These are phyloP conservation scores for Genyomyrus donnyi DNA, from an alignment of 2,113 vertebrate genomes.

Conservation along the genomic window DNA sequence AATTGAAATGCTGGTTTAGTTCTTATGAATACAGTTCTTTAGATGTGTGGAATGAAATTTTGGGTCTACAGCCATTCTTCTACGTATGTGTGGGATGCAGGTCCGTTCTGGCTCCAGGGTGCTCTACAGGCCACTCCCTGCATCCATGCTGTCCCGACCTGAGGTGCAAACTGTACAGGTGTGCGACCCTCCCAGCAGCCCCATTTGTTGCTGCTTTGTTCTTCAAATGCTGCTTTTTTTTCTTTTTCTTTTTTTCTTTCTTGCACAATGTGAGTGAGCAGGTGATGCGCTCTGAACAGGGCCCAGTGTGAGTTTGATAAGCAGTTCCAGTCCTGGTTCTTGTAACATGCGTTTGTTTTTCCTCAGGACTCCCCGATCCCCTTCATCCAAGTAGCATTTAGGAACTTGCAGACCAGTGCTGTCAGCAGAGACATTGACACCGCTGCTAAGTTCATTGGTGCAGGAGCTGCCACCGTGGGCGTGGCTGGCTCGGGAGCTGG, in stretches of 20 bases:
- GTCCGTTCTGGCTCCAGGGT: constrained; percentile 83
- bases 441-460: constrained; percentile 97
- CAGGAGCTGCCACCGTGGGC: constrained; percentile 94
- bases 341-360: neutral
- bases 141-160: constrained; percentile 75
- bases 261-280: neutral
- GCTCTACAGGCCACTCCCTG: constrained; percentile 85
- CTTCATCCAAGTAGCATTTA: constrained; percentile 66
- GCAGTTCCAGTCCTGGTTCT: neutral
- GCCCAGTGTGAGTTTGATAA: neutral
- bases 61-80: neutral
- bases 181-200: constrained; percentile 46
- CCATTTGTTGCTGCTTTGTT: neutral
- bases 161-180: constrained; percentile 84
- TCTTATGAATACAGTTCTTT: neutral
- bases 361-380: constrained; percentile 68
- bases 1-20: neutral
- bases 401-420: constrained; percentile 88
- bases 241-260: neutral
- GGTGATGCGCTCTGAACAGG: neutral
- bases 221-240: neutral
- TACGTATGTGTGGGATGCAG: constrained; percentile 46
- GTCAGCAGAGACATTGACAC: constrained; percentile 95
- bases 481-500: constrained; percentile 97
- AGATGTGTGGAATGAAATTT: neutral